Conservation (phyloP, 2,113 vertebrate genomes). For the Neolamprologus ventralis region DNA sequence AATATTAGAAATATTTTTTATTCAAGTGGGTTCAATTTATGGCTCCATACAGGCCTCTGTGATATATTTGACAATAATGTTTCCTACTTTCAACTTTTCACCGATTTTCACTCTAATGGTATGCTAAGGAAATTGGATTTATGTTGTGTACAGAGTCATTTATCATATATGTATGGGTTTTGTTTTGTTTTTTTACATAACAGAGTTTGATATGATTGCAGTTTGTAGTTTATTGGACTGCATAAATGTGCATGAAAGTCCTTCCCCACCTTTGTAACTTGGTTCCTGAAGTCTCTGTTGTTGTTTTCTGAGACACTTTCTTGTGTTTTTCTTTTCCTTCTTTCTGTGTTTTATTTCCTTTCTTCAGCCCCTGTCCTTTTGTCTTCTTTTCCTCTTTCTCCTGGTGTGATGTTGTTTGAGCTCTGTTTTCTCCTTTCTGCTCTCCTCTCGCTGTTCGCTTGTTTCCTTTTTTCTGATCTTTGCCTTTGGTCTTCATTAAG, state of each 20-base stretch:
- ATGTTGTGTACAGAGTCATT: neutral
- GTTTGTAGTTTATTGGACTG: neutral
- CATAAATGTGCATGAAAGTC: neutral
- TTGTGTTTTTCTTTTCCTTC: neutral
- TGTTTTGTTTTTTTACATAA: neutral
- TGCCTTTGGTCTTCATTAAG: conserved; percentile 70
- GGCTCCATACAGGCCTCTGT: neutral
- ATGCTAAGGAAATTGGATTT: neutral
- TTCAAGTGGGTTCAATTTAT: neutral
- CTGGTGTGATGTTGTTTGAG: conserved; percentile 36
- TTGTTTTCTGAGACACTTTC: neutral
- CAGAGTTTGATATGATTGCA: neutral
- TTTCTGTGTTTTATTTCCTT: neutral
- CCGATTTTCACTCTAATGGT: neutral
- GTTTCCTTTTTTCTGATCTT: neutral
- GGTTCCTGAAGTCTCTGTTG: neutral
- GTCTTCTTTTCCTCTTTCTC: conserved; percentile 55
- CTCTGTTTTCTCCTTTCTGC: neutral
- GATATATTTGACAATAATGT: neutral
- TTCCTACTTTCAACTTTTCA: neutral
- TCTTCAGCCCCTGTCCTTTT: neutral
- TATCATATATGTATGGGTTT: neutral
- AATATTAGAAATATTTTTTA: neutral
- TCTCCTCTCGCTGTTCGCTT: neutral
- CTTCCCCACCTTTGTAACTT: conserved; percentile 16